Evolutionary conservation across 2,797 vertebrate genomes (phyloP), one percentile per base, ranked within the genome.

Genomic region (Anolis apletophallus): DNA sequence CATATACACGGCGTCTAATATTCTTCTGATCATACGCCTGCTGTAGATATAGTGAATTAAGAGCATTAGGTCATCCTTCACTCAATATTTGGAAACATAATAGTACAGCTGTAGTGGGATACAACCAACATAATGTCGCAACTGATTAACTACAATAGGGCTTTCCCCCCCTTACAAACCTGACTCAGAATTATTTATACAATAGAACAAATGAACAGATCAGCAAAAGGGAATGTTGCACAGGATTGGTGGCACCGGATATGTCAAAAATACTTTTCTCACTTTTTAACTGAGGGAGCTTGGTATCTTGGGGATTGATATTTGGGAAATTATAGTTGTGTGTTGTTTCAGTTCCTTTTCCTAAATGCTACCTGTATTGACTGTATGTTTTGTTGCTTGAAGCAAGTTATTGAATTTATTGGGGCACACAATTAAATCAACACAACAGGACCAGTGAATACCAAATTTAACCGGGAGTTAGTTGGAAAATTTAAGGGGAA

Each of bases 11-110:
- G 91, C 99, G 97, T 91, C 99, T 96, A 92, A 99, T 99, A 96
- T 99, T 99, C 96, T 99, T 99, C 96, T 99, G 99, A 96, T 99
- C 99, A 50, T 99, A 99, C 64, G 99, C 98, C 92, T 99, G 98
- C 97, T 97, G 79, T 59, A 91, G 88, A 92, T 81, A 84, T 0
- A 87, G 67, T 73, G 83, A 88, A 86, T 89, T 73, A 94, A 93
- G 88, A 89, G 84, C 32, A 88, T 87, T 34, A 87, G 55, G 57
- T 81, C 79, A 83, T 11, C 46, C 67, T 26, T 82, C 83, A 73
- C 78, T 90, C 81, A 89, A 85, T 71, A 83, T 54, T 89, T 89
- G 46, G 85, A 86, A 90, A 89, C 23, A 26, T 64, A 46, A 46
- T 10, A 64, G 23, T 11, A 26, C 23, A 26, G 26, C 9, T 2